Evolutionary conservation across 2,113 vertebrate species (phyloP).

Genomic region (Phaethon lepturus): DNA sequence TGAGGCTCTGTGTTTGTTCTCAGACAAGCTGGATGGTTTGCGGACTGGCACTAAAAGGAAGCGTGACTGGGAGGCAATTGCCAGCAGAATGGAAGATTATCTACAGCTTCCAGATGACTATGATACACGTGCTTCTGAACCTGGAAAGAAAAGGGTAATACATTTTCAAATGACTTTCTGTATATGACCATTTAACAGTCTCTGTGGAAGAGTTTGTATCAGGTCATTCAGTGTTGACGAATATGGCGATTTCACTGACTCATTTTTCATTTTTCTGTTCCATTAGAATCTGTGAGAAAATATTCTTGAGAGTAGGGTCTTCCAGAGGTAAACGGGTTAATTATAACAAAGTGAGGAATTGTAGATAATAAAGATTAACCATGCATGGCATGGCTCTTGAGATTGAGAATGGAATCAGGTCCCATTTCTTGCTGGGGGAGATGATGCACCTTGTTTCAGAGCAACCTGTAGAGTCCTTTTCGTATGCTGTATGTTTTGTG

Average conservation of each 20-base stretch:
- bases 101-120: slow-evolving; percentile 98
- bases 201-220: not conserved
- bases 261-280: not conserved
- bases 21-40: slow-evolving; percentile 98
- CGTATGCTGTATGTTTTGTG: not conserved
- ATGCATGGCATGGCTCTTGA: not conserved
- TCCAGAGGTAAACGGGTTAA: not conserved
- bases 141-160: slow-evolving; percentile 95
- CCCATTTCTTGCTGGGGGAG: not conserved
- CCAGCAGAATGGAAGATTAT: slow-evolving; percentile 92
- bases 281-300: not conserved
- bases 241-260: not conserved
- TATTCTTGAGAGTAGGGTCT: not conserved
- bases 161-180: not conserved
- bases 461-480: not conserved
- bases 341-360: not conserved
- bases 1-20: slow-evolving; percentile 79
- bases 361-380: not conserved
- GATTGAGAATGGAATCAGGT: not conserved
- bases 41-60: slow-evolving; percentile 91
- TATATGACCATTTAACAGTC: not conserved
- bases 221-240: not conserved
- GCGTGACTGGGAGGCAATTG: slow-evolving; percentile 86
- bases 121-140: slow-evolving; percentile 92
- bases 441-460: not conserved